Evolutionary conservation across 2,888 invertebrate species (phyloP).

Genomic region (Chymomyza amoena): DNA sequence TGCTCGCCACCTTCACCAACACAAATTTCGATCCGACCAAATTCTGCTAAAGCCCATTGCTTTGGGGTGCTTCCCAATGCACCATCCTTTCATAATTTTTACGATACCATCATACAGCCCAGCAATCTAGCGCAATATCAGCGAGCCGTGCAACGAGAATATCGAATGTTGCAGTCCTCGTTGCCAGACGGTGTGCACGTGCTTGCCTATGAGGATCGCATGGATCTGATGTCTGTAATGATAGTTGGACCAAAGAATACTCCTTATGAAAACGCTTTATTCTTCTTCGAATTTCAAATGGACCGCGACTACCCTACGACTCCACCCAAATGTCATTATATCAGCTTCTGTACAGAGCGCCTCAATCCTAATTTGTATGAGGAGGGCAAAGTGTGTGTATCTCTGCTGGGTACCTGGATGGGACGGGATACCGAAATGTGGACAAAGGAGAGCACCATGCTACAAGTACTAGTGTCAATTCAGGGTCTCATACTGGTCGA

Average conservation of each 20-base stretch:
- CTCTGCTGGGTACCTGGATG: constrained; percentile 96
- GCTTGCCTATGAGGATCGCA: constrained; percentile 92
- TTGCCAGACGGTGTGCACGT: constrained; percentile 94
- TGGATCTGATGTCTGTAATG: constrained; percentile 95
- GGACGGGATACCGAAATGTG: constrained; percentile 97
- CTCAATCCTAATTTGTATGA: constrained; percentile 98
- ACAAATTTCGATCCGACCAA: neutral
- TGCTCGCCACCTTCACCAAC: constrained; percentile 50
- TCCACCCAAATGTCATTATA: constrained; percentile 95
- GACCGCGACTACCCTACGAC: constrained; percentile 93
- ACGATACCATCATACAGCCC: constrained; percentile 87
- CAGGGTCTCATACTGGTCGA: constrained; percentile 96
- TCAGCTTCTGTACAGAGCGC: constrained; percentile 93
- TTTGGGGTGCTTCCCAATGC: constrained; percentile 86
- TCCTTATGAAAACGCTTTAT: constrained; percentile 96
- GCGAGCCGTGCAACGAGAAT: constrained; percentile 90
- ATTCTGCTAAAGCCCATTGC: constrained; percentile 59
- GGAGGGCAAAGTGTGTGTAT: constrained; percentile 93
- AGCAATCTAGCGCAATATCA: constrained; percentile 88
- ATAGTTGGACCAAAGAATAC: constrained; percentile 94
- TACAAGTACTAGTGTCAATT: constrained; percentile 96
- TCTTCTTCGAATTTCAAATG: constrained; percentile 96
- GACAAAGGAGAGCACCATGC: constrained; percentile 90
- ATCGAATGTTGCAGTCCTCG: constrained; percentile 88
- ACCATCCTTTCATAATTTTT: constrained; percentile 87